Evolutionary conservation across 2,797 vertebrate species (phyloP).

Genomic region (Enteromius mattozi): DNA sequence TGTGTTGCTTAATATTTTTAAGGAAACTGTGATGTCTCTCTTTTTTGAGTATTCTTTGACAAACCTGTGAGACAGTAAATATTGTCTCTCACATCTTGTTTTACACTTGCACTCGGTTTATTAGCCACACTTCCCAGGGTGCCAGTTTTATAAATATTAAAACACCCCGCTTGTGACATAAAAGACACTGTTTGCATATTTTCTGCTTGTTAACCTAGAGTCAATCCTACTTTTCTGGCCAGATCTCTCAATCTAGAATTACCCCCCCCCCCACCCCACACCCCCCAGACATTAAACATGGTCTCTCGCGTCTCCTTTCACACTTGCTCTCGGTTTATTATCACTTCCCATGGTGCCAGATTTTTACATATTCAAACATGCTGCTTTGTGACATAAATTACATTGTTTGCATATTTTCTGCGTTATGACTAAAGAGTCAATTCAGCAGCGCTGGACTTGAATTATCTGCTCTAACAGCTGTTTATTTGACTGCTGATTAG

Average conservation of each 20-base stretch:
- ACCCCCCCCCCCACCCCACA: too few relatives aligned
- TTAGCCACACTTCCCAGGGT: slow-evolving; percentile 53
- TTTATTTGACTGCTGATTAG: slow-evolving; percentile 72
- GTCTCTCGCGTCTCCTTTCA: slow-evolving; percentile 60
- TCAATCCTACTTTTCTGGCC: too few relatives aligned
- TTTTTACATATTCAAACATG: slow-evolving; percentile 67
- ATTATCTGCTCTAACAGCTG: slow-evolving; percentile 51
- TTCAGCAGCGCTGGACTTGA: slow-evolving; percentile 34
- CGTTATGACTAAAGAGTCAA: slow-evolving; percentile 25
- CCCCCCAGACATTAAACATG: too few relatives aligned
- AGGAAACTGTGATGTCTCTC: background rate
- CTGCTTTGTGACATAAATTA: slow-evolving; percentile 43
- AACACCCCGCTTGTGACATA: slow-evolving; percentile 54
- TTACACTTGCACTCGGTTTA: slow-evolving; percentile 51
- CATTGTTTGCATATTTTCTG: slow-evolving; percentile 63
- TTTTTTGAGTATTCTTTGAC: background rate
- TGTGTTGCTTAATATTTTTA: background rate
- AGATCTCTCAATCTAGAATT: too few relatives aligned
- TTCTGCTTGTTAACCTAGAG: slow-evolving; percentile 1
- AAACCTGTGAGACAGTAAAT: slow-evolving; percentile 67
- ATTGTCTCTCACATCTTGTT: slow-evolving; percentile 68
- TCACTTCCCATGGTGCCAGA: slow-evolving; percentile 52
- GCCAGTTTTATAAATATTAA: slow-evolving; percentile 68
- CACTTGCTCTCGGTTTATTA: slow-evolving; percentile 55
- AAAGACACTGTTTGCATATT: slow-evolving; percentile 61